Conservation (phyloP, 92 coral and sea anemone species). For the Isaurus tuberculatus region DNA sequence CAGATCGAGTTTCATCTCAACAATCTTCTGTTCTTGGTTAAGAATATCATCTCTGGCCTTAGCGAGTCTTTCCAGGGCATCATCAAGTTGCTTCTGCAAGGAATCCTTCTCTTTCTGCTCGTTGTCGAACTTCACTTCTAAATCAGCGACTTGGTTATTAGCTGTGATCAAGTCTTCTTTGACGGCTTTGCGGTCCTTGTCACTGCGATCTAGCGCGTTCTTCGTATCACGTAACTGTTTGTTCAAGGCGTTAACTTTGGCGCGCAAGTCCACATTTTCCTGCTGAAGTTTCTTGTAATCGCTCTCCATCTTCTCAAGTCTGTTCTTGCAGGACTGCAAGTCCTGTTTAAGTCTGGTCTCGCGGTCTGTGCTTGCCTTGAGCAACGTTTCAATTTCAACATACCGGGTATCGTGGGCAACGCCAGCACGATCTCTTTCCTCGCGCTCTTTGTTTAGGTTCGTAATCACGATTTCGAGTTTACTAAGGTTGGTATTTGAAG, state of each 20-base stretch:
- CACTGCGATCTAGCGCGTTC: conserved; percentile 73
- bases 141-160: conserved; percentile 77
- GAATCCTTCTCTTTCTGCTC: conserved; percentile 81
- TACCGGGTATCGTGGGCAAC: conserved; percentile 83
- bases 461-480: conserved; percentile 80
- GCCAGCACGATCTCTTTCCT: conserved; percentile 82
- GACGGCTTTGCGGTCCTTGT: conserved; percentile 81
- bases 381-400: conserved; percentile 83
- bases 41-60: conserved; percentile 81
- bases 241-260: conserved; percentile 72
- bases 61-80: conserved; percentile 73
- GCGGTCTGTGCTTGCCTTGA: conserved; percentile 84
- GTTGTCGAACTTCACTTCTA: conserved; percentile 71
- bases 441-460: conserved; percentile 81
- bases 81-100: conserved; percentile 77
- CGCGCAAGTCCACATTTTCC: conserved; percentile 85
- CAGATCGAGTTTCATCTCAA: conserved; percentile 80
- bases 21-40: conserved; percentile 76
- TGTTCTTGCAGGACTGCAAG: conserved; percentile 74
- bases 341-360: conserved; percentile 86
- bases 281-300: conserved; percentile 81
- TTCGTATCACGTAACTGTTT: conserved; percentile 76
- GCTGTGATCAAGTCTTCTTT: conserved; percentile 71
- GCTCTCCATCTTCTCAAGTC: conserved; percentile 81
- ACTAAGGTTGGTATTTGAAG: conserved; percentile 68